Conservation (phyloP, 2,113 vertebrate genomes). For the Elanoides forficatus region DNA sequence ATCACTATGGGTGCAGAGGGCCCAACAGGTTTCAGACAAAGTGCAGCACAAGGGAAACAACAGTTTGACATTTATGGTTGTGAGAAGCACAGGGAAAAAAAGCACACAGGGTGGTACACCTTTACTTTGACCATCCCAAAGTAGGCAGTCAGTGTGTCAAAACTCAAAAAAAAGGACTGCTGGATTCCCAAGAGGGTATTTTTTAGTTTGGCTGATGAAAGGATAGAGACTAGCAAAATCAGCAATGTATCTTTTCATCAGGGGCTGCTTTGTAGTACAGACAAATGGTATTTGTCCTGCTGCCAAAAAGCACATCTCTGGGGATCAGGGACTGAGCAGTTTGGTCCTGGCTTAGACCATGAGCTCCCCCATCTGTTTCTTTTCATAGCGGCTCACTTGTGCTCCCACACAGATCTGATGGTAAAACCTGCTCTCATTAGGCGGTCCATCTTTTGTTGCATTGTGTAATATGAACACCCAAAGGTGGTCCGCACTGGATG, state of each 20-base stretch:
- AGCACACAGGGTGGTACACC: not conserved
- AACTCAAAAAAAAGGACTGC: not conserved
- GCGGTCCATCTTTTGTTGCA: not conserved
- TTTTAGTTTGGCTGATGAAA: not conserved
- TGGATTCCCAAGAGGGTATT: not conserved
- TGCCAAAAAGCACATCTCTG: not conserved
- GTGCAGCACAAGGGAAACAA: not conserved
- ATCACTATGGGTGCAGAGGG: not conserved
- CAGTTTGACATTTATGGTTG: not conserved
- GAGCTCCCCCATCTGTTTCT: not conserved
- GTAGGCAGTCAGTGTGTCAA: not conserved
- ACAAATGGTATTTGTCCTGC: not conserved
- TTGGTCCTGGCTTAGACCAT: not conserved
- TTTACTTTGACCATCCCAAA: not conserved
- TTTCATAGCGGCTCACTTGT: not conserved
- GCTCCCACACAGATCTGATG: not conserved
- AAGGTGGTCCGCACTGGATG: not conserved
- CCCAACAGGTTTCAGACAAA: not conserved
- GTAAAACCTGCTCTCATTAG: not conserved
- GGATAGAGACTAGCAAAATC: not conserved
- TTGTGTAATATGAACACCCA: not conserved
- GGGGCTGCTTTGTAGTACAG: not conserved
- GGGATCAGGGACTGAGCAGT: not conserved
- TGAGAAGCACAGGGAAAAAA: not conserved
- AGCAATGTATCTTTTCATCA: not conserved